Percentiles rank a stretch among this genome's conserved stretches.
These are phyloP conservation scores for Lottia scabra DNA, from an alignment of 2,888 invertebrate species.

Conservation along the genomic window DNA sequence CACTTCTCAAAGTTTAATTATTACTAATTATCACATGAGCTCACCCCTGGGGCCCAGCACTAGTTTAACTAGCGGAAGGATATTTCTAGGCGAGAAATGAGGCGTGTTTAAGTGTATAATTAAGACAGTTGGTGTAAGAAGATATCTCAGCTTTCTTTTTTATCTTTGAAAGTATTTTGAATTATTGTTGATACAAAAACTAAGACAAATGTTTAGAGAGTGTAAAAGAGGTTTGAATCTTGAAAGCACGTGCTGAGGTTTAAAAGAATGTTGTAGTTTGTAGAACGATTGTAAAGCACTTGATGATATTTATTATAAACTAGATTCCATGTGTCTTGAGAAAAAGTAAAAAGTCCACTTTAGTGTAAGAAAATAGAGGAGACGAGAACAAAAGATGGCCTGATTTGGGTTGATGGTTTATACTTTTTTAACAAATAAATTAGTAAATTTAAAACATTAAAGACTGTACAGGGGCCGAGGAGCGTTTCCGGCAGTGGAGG, in stretches of 20 bases:
- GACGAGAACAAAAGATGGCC: no score
- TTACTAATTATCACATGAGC: background rate
- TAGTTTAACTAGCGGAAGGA: background rate
- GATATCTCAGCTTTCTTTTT: background rate
- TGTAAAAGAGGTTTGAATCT: background rate
- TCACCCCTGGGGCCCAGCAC: background rate
- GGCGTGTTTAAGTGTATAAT: background rate
- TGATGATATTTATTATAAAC: no score
- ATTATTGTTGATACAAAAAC: background rate
- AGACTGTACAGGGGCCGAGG: no score
- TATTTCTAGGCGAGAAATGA: background rate
- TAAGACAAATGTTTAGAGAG: conserved; percentile 1
- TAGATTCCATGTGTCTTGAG: no score
- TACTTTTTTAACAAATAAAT: no score
- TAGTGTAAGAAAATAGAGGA: no score
- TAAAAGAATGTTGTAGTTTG: no score
- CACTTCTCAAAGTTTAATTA: background rate
- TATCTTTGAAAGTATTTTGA: background rate
- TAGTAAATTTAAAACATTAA: no score
- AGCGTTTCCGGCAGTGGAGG: no score
- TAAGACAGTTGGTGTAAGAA: conserved; percentile 3
- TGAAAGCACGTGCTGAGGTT: background rate
- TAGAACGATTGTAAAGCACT: no score
- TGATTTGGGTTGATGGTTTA: no score
- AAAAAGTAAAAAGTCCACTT: no score